Evolutionary conservation across 2,797 vertebrate genomes (phyloP), one percentile per base, ranked within the genome.

Genomic region (Hozukius guyotensis): DNA sequence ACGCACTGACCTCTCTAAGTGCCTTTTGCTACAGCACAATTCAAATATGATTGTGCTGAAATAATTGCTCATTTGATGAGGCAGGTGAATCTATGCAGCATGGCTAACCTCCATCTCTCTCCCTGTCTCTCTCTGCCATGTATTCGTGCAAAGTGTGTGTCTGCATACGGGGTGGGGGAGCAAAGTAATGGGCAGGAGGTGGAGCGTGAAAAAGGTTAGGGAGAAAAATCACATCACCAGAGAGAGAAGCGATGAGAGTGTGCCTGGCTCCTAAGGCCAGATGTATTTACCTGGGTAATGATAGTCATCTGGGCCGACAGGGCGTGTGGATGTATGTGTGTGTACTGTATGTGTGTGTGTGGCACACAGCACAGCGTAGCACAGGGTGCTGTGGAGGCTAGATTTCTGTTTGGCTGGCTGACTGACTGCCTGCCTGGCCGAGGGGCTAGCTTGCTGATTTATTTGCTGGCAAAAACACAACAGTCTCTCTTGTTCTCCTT

Each of bases 221-320:
- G 76, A 88, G 78, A 87, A 83, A 88, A 90, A 92, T 92, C 87
- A 90, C 91, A 93, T 93, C 91, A 88, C 67, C 87, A 75, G 87
- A 86, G 79, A 88, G 79, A 80, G 76, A 82, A 81, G 76, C 27
- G 80, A 88, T 78, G 90, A 84, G 89, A 87, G 88, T 82, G 88
- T 64, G 88, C 73, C 87, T 81, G 87, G 86, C 89, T 82, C 32
- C 91, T 92, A 93, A 89, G 93, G 94, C 93, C 94, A 94, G 95
- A 94, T 93, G 93, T 92, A 89, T 95, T 93, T 88, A 87, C 92
- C 94, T 94, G 90, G 94, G 88, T 89, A 94, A 93, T 87, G 86
- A 96, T 94, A 95, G 95, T 95, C 95, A 94, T 92, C 88, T 75
- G 84, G 89, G 84, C 93, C 34, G 87, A 88, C 87, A 90, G 79